Percentiles rank a stretch among this genome's conserved stretches.
These are phyloP conservation scores for Cistogaster globosa DNA, from an alignment of 2,888 invertebrate genomes.

Conservation along the genomic window DNA sequence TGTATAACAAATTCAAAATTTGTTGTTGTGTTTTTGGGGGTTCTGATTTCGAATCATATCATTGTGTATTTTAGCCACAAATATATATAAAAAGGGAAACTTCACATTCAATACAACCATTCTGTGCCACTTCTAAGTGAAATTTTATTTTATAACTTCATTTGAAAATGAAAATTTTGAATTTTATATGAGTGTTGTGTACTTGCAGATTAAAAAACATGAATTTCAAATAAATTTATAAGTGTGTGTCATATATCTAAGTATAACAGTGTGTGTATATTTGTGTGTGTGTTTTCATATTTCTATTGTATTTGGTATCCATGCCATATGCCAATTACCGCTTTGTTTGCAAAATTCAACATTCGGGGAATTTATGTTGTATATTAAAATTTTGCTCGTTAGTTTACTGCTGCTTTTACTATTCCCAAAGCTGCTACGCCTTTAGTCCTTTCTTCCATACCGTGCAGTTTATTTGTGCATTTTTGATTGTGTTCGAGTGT, in stretches of 20 bases:
- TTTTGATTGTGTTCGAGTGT: slow-evolving; percentile 44
- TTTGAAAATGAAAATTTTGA: slow-evolving; percentile 73
- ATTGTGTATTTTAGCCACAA: slow-evolving; percentile 69
- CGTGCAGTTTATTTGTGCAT: slow-evolving; percentile 67
- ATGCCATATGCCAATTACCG: slow-evolving; percentile 67
- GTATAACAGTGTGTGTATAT: slow-evolving; percentile 6
- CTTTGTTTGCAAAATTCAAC: slow-evolving; percentile 60
- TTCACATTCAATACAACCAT: slow-evolving; percentile 36
- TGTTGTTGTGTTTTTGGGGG: slow-evolving; percentile 43
- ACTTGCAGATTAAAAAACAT: slow-evolving; percentile 31
- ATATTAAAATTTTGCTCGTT: slow-evolving; percentile 56
- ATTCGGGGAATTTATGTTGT: slow-evolving; percentile 61
- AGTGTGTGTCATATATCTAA: slow-evolving; percentile 15
- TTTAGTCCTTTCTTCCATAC: slow-evolving; percentile 48
- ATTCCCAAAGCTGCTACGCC: slow-evolving; percentile 41
- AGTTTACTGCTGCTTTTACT: slow-evolving; percentile 30
- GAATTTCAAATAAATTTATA: slow-evolving; percentile 41
- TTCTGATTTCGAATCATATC: slow-evolving; percentile 42
- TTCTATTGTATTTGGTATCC: slow-evolving; percentile 53
- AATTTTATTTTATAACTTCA: slow-evolving; percentile 73
- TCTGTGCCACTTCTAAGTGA: slow-evolving; percentile 27
- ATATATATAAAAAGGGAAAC: slow-evolving; percentile 73
- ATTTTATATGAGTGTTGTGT: slow-evolving; percentile 70
- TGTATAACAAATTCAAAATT: slow-evolving; percentile 2
- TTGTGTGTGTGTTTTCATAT: slow-evolving; percentile 15